A percentile compares a stretch with the other conserved stretches of the same genome.
These are phyloP conservation scores for Heliconius cydno DNA, from an alignment of 2,888 invertebrate genomes.

Conservation along the genomic window DNA sequence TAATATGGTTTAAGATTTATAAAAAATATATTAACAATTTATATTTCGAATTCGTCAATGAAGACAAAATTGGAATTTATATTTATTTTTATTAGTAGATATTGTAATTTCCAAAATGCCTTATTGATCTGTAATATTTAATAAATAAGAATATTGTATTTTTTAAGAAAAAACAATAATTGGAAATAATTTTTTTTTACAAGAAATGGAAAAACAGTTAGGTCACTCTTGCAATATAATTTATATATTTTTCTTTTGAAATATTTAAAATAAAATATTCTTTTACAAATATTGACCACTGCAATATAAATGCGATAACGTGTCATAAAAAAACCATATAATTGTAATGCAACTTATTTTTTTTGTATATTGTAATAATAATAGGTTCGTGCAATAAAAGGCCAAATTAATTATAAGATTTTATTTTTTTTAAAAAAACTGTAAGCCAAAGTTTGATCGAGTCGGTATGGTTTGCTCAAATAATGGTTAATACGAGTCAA, in stretches of 20 bases:
- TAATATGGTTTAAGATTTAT: slow-evolving; percentile 9
- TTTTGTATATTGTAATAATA: slow-evolving; percentile 2
- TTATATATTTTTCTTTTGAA: too few species aligned
- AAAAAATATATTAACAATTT: neutral
- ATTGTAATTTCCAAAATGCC: neutral
- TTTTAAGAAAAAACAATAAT: too few species aligned
- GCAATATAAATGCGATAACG: too few species aligned
- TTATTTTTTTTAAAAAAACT: neutral
- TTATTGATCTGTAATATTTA: too few species aligned
- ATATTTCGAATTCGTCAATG: neutral
- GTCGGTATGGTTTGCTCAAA: slow-evolving; percentile 28
- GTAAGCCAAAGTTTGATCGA: slow-evolving; percentile 40
- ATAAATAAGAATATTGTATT: too few species aligned
- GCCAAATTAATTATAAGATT: slow-evolving; percentile 37
- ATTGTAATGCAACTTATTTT: neutral
- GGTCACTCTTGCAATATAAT: too few species aligned
- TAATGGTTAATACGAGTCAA: neutral
- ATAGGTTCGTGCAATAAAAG: slow-evolving; percentile 40
- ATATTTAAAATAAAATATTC: too few species aligned
- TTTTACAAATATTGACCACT: too few species aligned
- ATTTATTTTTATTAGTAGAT: slow-evolving; percentile 15
- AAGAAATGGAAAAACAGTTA: too few species aligned
- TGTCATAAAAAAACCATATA: neutral
- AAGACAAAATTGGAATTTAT: neutral
- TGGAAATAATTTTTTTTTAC: too few species aligned